A percentile compares a stretch with the other conserved stretches of the same genome.
Conservation (phyloP, 2,888 invertebrate species). For the Leucophenga montana region DNA sequence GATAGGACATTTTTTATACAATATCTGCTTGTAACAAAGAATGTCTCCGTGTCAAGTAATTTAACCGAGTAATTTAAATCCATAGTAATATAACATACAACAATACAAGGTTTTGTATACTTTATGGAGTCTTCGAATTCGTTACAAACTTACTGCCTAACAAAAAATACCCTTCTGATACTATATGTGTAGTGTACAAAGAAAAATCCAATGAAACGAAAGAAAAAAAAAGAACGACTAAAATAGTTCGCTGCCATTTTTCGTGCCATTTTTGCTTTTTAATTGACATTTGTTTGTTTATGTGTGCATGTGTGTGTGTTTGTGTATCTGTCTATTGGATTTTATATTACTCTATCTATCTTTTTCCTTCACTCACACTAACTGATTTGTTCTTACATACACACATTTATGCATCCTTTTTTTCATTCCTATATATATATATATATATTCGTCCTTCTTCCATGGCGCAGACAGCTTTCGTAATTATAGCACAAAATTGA, state of each 20-base stretch:
- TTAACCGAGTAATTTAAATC: no score
- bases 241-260: slow-evolving; percentile 49
- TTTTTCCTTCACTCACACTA: not conserved
- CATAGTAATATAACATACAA: no score
- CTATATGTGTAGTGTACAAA: not conserved
- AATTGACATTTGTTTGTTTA: slow-evolving; percentile 62
- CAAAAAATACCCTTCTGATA: not conserved
- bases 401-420: not conserved
- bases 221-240: not conserved
- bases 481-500: slow-evolving; percentile 63
- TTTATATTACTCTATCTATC: slow-evolving; percentile 4
- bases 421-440: slow-evolving; percentile 28
- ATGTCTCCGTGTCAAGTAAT: no score
- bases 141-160: not conserved
- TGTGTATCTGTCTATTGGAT: slow-evolving; percentile 26
- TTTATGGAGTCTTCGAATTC: not conserved
- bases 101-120: not conserved
- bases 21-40: no score
- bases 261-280: slow-evolving; percentile 65
- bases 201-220: not conserved
- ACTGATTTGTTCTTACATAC: no score
- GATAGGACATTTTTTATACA: no score
- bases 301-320: slow-evolving; percentile 23
- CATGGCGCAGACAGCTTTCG: slow-evolving; percentile 59
- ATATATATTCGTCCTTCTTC: slow-evolving; percentile 26